Evolutionary conservation across 2,113 vertebrate genomes (phyloP).

Genomic region (Seriola aureovittata): DNA sequence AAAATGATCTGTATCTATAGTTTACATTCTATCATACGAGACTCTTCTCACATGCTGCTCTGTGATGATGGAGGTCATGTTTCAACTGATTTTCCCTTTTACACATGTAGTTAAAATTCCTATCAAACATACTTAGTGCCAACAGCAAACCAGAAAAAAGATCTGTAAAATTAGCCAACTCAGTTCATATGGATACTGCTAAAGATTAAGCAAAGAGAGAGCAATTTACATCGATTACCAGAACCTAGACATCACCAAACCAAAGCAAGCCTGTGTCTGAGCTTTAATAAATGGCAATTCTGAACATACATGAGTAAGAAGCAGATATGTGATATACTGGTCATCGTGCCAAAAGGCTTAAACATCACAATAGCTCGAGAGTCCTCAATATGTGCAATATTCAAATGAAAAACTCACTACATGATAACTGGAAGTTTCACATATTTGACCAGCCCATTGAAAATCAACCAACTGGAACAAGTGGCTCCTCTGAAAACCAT

Average conservation of each 20-base stretch:
- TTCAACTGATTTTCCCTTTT: constrained; percentile 44
- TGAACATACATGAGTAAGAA: constrained; percentile 62
- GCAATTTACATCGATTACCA: constrained; percentile 72
- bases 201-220: constrained; percentile 65
- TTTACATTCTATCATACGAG: constrained; percentile 66
- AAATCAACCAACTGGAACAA: neutral
- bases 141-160: constrained; percentile 35
- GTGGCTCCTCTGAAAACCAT: constrained; percentile 14
- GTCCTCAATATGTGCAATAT: constrained; percentile 49
- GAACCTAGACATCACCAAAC: constrained; percentile 71
- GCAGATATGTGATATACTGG: constrained; percentile 57
- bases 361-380: constrained; percentile 50
- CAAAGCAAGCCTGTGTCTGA: constrained; percentile 72
- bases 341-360: constrained; percentile 36
- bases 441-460: constrained; percentile 25
- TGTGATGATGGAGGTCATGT: neutral
- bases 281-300: constrained; percentile 27
- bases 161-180: constrained; percentile 52
- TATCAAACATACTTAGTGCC: constrained; percentile 45
- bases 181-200: constrained; percentile 57
- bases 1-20: constrained; percentile 19
- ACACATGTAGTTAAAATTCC: constrained; percentile 45
- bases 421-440: constrained; percentile 37
- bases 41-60: constrained; percentile 1
- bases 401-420: constrained; percentile 49